Percentiles rank a stretch among this genome's conserved stretches.
These are phyloP conservation scores for Scolanthus callimorphus DNA, from an alignment of 92 coral and sea anemone genomes.

Conservation along the genomic window DNA sequence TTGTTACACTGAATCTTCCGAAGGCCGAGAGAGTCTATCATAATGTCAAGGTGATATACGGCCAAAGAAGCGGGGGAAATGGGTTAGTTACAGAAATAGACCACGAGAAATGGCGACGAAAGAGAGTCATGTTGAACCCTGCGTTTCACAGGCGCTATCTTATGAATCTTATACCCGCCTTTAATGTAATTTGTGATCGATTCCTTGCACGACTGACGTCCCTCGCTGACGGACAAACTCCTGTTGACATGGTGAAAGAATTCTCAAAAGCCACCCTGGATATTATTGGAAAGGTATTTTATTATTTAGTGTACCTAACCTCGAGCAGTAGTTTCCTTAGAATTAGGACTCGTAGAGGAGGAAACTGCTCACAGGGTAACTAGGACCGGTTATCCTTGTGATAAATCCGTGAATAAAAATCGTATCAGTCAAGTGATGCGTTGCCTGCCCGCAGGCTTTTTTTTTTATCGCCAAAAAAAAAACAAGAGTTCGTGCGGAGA, in stretches of 20 bases:
- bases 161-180: conserved; percentile 69
- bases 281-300: conserved; percentile 76
- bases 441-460: no score
- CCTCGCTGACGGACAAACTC: conserved; percentile 68
- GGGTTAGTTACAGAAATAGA: conserved; percentile 59
- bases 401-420: no score
- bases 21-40: conserved; percentile 31
- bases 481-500: no score
- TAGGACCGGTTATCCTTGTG: no score
- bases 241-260: conserved; percentile 65
- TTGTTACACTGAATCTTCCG: conserved; percentile 48
- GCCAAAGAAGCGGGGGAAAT: conserved; percentile 49
- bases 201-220: conserved; percentile 57
- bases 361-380: no score
- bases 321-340: no score
- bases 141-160: conserved; percentile 84
- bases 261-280: conserved; percentile 84
- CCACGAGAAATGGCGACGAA: conserved; percentile 67
- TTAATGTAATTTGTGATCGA: conserved; percentile 63
- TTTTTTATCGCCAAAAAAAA: no score
- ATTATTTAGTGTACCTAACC: no score
- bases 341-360: no score
- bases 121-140: conserved; percentile 66
- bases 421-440: no score
- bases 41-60: conserved; percentile 40